Evolutionary conservation across 2,888 invertebrate genomes (phyloP), one percentile per base, ranked within the genome.

Genomic region (Nemoura dubitans): DNA sequence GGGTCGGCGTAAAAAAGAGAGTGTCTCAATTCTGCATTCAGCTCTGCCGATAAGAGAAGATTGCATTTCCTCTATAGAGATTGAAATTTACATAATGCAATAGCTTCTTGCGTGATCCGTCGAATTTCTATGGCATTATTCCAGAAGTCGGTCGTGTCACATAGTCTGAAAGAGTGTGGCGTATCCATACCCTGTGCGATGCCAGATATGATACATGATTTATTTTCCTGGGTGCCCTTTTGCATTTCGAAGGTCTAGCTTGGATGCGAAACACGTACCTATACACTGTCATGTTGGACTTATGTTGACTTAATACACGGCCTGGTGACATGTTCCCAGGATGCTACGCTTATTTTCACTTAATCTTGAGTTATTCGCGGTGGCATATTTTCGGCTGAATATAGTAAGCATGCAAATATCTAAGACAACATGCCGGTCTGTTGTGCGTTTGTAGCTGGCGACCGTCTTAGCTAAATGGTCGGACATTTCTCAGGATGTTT

Each of bases 81-180:
- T 78, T 78, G 28, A 26, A 78, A 78, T 78, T 78, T 78, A 78
- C 78, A 78, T 78, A 78, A 78, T 78, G 78, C 78, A 25, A 78
- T 78, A 25, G 26, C 26, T 28, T 26, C 26, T 26, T 7, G 28
- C 78, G 78, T 78, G 27, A 27, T 78, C 78, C 27, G 7, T 78
- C 28, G 28, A 6, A 78, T 2, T 26, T 27, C 27, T 27, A 28
- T 78, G 78, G 78, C 78, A 78, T 78, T 78, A 78, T 78, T 78
- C 78, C 78, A 78, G 26, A 78, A 59, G 59, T 59, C 59, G 21
- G 59, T 59, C 21, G 14, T 21, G 1, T 7, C 59, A 59, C 21
- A 16, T 59, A 10, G 14, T 2, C 59, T 59, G 59, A 7, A 59
- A 59, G 59, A 10, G 2, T 21, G 10, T 59, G 59, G 59, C 14